phyloP scores from a whole-genome alignment of 2,888 invertebrate species.

The Deladenus siricidicola region DNA sequence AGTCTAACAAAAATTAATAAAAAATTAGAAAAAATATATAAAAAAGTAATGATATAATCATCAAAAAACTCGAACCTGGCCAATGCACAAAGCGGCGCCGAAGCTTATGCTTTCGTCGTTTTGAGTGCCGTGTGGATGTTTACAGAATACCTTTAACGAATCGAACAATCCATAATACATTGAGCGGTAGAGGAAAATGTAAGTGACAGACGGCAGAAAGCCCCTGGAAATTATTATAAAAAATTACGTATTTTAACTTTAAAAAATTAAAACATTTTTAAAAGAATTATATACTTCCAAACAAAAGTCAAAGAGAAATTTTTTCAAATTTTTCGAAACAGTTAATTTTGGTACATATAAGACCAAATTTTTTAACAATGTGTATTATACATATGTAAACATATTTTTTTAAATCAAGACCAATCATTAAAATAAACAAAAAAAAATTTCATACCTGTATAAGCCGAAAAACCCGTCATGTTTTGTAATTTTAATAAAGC shows the following conservation, averaged over 20 bases:
- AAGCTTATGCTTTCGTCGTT: slow-evolving; percentile 84
- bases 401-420: too few relatives aligned
- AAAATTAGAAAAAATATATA: too few relatives aligned
- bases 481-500: slow-evolving; percentile 69
- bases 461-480: slow-evolving; percentile 74
- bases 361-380: too few relatives aligned
- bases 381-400: too few relatives aligned
- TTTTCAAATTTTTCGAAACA: too few relatives aligned
- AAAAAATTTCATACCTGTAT: slow-evolving; percentile 65
- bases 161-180: slow-evolving; percentile 54
- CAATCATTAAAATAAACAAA: too few relatives aligned
- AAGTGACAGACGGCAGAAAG: slow-evolving; percentile 86
- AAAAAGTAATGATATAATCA: too few relatives aligned
- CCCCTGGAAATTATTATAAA: slow-evolving; percentile 58
- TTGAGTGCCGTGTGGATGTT: slow-evolving; percentile 75
- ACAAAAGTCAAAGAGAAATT: too few relatives aligned
- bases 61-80: slow-evolving; percentile 46
- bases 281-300: too few relatives aligned
- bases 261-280: not conserved
- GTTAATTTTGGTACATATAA: too few relatives aligned
- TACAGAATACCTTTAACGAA: slow-evolving; percentile 59
- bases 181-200: slow-evolving; percentile 79
- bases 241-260: not conserved
- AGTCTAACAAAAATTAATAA: too few relatives aligned
- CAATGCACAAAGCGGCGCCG: slow-evolving; percentile 76